Base-by-base conservation (phyloP, 2,113 vertebrate species). In the Marcusenius ussheri region DNA sequence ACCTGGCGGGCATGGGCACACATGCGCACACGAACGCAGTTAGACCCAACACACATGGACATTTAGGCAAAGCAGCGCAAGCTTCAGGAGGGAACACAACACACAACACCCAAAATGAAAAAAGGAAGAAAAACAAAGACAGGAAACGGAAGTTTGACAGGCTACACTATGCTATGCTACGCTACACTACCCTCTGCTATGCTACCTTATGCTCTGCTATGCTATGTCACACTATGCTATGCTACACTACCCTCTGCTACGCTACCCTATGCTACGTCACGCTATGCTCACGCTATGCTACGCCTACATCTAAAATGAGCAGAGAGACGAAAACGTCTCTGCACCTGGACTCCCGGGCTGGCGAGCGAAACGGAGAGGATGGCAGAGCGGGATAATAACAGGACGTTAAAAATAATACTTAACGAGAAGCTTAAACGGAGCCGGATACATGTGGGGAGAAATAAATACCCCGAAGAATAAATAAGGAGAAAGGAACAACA, bases 1-100 rank as follows among this genome's bases (percentile, higher is more conserved):
- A 96, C 96, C 96, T 97, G 91, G 5, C 15, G 27, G 45, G 42
- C 9, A 80, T 17, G 87, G 85, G 45, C 35, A 39, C 35, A 45
- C 50, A 47, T 21, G 17, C 17, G 7, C 27, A 35, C 49, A 50
- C 50, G 1, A 3, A 19, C 70, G 5, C 5, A 5, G 70, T 77
- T 77, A 77, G 31, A 77, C 11, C 70, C 39, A 1, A 80, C 35
- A 42, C 35, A 80, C 74, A 2, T 19, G 13, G 5, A 80, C 74
- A 80, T 42, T 70, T 31, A 70, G 3, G n/a, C 62, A 66, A 42
- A 39, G 35, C 13, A 17, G 70, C 5, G 15, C 15, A 2, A 39
- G 2, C n/a, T 70, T 11, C n/a, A 3, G 9, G 58, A 66, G 9
- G 62, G n/a, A 66, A 27, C 58, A 74, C 31, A 17, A n/a, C n/a